Percentiles rank a stretch among this genome's conserved stretches.
Evolutionary conservation across 37 sponge, comb jelly and placozoan genomes (phyloP).

Genomic region (Cladorhizidae sp.): DNA sequence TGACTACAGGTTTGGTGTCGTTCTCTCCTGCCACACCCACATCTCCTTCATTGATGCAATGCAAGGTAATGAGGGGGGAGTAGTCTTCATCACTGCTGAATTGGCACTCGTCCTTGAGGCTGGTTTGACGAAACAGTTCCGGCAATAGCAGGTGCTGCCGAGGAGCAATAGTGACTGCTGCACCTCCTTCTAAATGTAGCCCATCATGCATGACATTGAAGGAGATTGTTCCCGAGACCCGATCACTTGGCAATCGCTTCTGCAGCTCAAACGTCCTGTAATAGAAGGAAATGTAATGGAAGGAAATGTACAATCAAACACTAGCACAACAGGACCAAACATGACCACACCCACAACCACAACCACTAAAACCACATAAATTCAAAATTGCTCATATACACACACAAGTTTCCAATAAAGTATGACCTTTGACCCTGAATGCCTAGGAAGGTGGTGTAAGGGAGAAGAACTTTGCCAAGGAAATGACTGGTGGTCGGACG

Average conservation of each 20-base stretch:
- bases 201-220: conserved; percentile 17
- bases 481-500: conserved; percentile 51
- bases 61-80: neutral
- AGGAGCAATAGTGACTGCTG: neutral
- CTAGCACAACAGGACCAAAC: neutral
- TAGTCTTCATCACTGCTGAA: neutral
- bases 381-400: neutral
- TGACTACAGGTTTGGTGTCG: neutral
- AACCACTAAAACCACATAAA: neutral
- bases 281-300: neutral
- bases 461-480: conserved; percentile 39
- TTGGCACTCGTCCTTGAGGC: neutral
- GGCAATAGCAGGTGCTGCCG: too few relatives aligned
- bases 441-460: conserved; percentile 16
- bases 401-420: neutral
- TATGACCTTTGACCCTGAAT: neutral
- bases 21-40: neutral
- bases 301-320: neutral
- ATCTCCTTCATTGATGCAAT: too few relatives aligned
- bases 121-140: neutral
- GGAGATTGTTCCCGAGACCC: conserved; percentile 42
- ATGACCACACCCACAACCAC: too few relatives aligned
- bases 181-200: neutral
- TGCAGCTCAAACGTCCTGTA: conserved; percentile 41
- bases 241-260: conserved; percentile 55